These are phyloP conservation scores for Adela reaumurella DNA, from an alignment of 2,888 invertebrate genomes.

Conservation along the genomic window DNA sequence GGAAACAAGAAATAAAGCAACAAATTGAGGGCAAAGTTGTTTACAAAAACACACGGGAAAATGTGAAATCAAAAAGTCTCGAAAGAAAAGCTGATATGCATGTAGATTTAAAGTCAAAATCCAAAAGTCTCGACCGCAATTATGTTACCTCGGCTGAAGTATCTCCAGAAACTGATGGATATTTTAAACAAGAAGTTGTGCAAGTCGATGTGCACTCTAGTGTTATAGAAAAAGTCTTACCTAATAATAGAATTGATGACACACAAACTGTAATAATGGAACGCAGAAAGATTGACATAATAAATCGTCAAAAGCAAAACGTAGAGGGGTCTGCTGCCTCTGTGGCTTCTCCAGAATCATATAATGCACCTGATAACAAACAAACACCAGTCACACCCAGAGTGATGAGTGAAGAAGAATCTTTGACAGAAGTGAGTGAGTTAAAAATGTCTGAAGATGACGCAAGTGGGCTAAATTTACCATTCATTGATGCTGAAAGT, in stretches of 20 bases:
- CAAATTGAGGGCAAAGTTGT: conserved; percentile 62
- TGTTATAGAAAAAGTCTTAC: conserved; percentile 21
- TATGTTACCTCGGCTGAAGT: conserved; percentile 43
- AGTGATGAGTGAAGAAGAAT: conserved; percentile 65
- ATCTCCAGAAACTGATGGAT: conserved; percentile 35
- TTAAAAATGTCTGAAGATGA: conserved; percentile 52
- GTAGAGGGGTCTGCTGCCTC: conserved; percentile 15
- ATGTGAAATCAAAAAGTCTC: conserved; percentile 63
- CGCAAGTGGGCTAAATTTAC: conserved; percentile 43
- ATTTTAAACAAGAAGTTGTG: conserved; percentile 47
- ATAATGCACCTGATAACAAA: conserved; percentile 15
- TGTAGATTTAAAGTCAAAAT: conserved; percentile 55
- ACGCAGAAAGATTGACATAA: conserved; percentile 58
- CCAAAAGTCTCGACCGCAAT: conserved; percentile 66
- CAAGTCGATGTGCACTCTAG: conserved; percentile 46
- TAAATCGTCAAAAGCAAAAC: conserved; percentile 51
- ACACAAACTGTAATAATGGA: conserved; percentile 61
- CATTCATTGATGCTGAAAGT: conserved; percentile 54
- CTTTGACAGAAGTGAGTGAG: conserved; percentile 63
- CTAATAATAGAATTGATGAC: conserved; percentile 26
- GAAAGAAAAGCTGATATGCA: conserved; percentile 61
- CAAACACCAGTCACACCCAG: conserved; percentile 46
- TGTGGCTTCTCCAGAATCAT: neutral
- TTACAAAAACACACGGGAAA: conserved; percentile 51
- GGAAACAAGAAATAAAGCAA: conserved; percentile 60